phyloP scores from a whole-genome alignment of 2,113 vertebrate genomes.

The Nesogale talazaci region DNA sequence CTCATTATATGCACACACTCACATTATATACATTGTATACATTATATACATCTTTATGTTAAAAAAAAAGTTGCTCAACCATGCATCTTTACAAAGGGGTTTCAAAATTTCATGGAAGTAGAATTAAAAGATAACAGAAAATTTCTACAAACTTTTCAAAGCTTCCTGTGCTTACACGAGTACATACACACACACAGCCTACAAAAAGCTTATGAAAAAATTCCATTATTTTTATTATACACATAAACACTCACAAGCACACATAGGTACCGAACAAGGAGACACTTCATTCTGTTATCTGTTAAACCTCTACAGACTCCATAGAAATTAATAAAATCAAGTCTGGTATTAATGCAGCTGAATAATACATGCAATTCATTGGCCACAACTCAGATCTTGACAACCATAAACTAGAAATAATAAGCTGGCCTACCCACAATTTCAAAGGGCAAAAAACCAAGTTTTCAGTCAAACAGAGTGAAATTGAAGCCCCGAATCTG shows the following conservation, averaged over 20 bases:
- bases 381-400: slow-evolving; percentile 4
- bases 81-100: too few relatives aligned
- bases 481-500: not conserved
- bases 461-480: not conserved
- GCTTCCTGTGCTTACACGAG: not conserved
- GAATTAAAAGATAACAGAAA: too few relatives aligned
- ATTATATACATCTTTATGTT: too few relatives aligned
- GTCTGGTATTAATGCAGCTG: not conserved
- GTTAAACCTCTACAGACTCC: not conserved
- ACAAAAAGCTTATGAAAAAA: too few relatives aligned
- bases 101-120: too few relatives aligned
- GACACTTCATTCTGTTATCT: not conserved
- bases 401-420: not conserved
- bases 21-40: too few relatives aligned
- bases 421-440: not conserved
- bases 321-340: not conserved
- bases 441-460: not conserved
- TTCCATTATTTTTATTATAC: not conserved
- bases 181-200: not conserved
- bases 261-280: too few relatives aligned
- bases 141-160: too few relatives aligned
- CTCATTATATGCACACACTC: too few relatives aligned
- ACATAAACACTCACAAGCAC: not conserved
- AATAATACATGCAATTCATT: not conserved
- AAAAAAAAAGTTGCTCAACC: too few relatives aligned